Percentiles rank a stretch among this genome's conserved stretches.
phyloP scores from a whole-genome alignment of 2,113 vertebrate genomes.

The Cyprinus carpio region DNA sequence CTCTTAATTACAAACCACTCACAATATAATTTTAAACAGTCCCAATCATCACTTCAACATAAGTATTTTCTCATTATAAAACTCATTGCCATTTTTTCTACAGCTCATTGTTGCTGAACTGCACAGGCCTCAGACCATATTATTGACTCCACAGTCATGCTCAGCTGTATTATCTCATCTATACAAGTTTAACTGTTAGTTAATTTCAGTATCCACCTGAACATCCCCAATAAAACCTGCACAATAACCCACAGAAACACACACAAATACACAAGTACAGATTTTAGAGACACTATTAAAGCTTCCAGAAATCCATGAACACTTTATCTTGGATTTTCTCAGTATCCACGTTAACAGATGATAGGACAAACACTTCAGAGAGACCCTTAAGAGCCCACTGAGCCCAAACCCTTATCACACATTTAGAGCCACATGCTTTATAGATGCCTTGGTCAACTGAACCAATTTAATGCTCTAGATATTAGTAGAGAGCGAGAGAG shows the following conservation, averaged over 20 bases:
- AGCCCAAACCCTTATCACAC: slow-evolving; percentile 72
- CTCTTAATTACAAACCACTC: not conserved
- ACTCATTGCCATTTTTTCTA: not conserved
- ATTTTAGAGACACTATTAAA: slow-evolving; percentile 72
- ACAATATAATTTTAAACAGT: not conserved
- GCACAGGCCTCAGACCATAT: not conserved
- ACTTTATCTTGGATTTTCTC: slow-evolving; percentile 74
- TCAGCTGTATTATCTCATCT: slow-evolving; percentile 77
- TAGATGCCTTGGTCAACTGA: slow-evolving; percentile 68
- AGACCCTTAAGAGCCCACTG: slow-evolving; percentile 58
- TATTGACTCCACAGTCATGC: slow-evolving; percentile 33
- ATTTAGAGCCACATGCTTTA: slow-evolving; percentile 60
- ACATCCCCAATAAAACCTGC: slow-evolving; percentile 76
- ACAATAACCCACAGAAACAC: slow-evolving; percentile 72
- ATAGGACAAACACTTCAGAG: slow-evolving; percentile 40
- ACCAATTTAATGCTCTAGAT: slow-evolving; percentile 75
- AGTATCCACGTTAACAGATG: slow-evolving; percentile 14
- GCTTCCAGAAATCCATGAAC: slow-evolving; percentile 72
- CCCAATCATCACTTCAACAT: not conserved
- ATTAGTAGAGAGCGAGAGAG: slow-evolving; percentile 72
- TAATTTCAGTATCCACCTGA: slow-evolving; percentile 71
- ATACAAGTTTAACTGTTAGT: slow-evolving; percentile 73
- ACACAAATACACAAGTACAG: slow-evolving; percentile 51
- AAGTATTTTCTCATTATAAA: not conserved
- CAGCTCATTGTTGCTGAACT: not conserved